phyloP scores from a whole-genome alignment of 1,140 invertebrate genomes.

The Leptopilina clavipes region DNA sequence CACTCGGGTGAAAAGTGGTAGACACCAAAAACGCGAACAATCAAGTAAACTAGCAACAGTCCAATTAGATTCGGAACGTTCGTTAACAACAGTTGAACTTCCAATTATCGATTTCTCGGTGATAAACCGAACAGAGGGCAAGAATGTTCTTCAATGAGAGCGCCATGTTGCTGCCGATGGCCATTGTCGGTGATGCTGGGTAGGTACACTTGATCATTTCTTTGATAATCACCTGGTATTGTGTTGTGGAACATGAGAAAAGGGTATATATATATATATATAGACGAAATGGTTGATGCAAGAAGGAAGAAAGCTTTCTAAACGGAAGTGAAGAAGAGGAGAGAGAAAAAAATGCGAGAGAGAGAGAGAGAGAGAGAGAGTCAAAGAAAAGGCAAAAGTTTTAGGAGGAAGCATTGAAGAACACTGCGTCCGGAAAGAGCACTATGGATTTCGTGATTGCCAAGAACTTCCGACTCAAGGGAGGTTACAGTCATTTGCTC shows the following conservation, averaged over 20 bases:
- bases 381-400: constrained; percentile 18
- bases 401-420: constrained; percentile 27
- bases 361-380: constrained; percentile 18
- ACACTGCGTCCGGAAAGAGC: constrained; percentile 1
- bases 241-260: constrained; percentile 48
- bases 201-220: constrained; percentile 63
- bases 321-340: constrained; percentile 15
- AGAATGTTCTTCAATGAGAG: constrained; percentile 67
- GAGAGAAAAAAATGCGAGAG: constrained; percentile 7
- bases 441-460: constrained; percentile 32
- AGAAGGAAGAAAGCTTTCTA: constrained; percentile 35
- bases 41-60: constrained; percentile 33
- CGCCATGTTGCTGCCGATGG: constrained; percentile 62
- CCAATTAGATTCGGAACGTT: constrained; percentile 44
- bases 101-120: constrained; percentile 44
- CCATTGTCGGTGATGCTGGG: constrained; percentile 65
- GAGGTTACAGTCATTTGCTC: constrained; percentile 25
- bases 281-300: constrained; percentile 39
- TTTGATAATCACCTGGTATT: constrained; percentile 66
- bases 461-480: constrained; percentile 15
- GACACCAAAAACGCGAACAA: constrained; percentile 31
- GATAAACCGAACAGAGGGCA: constrained; percentile 48
- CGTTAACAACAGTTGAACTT: constrained; percentile 37
- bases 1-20: constrained; percentile 30
- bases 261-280: neutral